Evolutionary conservation across 2,113 vertebrate genomes (phyloP), one percentile per base, ranked within the genome.

Genomic region (Lamprotornis superbus): DNA sequence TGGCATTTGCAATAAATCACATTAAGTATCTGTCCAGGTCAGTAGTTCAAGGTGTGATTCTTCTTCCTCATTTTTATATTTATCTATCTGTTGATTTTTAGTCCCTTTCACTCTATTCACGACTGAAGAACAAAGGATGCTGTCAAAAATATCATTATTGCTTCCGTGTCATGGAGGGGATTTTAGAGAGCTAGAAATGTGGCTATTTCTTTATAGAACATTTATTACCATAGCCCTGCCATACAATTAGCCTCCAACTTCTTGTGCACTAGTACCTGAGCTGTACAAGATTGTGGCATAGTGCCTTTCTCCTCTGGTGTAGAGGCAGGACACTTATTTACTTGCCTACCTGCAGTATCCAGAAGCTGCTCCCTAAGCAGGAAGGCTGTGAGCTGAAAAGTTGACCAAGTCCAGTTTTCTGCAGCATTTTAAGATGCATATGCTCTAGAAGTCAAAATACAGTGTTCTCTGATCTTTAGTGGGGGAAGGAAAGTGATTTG

Each of bases 181-280:
- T 74, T 94, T 90, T 46, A 47, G 23, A 44, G 75, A 83, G 18
- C 40, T 73, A 6, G n/a, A 33, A 33, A 12, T 1, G 2, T 44
- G 24, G 15, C 0, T 63, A 3, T 79, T 64, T 57, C n/a, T 44
- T 88, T 57, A 13, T 20, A 61, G 40, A 65, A 44, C 9, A 5
- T 46, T 25, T 1, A 37, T 31, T 80, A n/a, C 33, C 2, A 0
- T 17, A 63, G 24, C 39, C 27, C 31, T 57, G 22, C 71, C 33
- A 9, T 28, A 42, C 40, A 82, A 40, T n/a, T 18, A 40, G 7
- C 15, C 13, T 52, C 23, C n/a, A 52, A 9, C 12, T 57, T 74
- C 35, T 28, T 0, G 0, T 44, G 42, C 28, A 11, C 22, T 52
- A 7, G 18, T 70, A 31, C 22, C n/a, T 75, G 25, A 50, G 10